These are phyloP conservation scores for Pachycephus smyrnensis DNA, from an alignment of 2,888 invertebrate species.

Conservation along the genomic window DNA sequence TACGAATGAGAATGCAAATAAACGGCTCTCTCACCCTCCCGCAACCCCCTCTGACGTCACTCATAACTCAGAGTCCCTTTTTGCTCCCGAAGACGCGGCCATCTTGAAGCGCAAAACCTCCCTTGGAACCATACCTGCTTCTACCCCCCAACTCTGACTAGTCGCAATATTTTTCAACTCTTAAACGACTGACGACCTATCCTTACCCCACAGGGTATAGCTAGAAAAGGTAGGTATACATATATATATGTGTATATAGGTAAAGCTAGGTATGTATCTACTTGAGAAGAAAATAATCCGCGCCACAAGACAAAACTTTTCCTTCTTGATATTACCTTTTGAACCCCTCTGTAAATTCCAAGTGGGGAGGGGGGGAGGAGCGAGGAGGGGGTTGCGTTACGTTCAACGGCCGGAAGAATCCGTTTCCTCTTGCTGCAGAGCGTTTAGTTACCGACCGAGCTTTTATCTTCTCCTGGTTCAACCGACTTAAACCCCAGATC, in stretches of 20 bases:
- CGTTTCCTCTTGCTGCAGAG: neutral
- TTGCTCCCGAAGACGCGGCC: slow-evolving; percentile 14
- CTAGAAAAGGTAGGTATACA: no score
- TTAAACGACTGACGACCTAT: no score
- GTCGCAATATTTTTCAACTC: no score
- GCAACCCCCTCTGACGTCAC: slow-evolving; percentile 8
- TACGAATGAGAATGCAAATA: slow-evolving; percentile 49
- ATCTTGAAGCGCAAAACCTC: neutral
- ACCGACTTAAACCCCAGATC: no score
- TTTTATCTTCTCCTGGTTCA: no score
- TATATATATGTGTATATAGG: neutral
- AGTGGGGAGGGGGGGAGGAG: neutral
- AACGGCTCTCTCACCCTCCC: slow-evolving; percentile 20
- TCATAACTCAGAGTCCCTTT: slow-evolving; percentile 22
- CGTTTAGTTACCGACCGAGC: neutral
- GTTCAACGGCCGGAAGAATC: slow-evolving; percentile 4
- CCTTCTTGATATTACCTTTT: neutral
- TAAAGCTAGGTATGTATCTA: slow-evolving; percentile 5
- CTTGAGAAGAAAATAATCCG: no score
- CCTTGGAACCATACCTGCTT: no score
- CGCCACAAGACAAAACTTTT: no score
- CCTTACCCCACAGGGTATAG: no score
- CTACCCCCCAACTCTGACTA: no score
- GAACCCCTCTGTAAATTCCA: neutral
- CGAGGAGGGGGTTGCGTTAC: slow-evolving; percentile 2